Conservation (phyloP, 2,888 invertebrate species). For the Limenitis arthemis region DNA sequence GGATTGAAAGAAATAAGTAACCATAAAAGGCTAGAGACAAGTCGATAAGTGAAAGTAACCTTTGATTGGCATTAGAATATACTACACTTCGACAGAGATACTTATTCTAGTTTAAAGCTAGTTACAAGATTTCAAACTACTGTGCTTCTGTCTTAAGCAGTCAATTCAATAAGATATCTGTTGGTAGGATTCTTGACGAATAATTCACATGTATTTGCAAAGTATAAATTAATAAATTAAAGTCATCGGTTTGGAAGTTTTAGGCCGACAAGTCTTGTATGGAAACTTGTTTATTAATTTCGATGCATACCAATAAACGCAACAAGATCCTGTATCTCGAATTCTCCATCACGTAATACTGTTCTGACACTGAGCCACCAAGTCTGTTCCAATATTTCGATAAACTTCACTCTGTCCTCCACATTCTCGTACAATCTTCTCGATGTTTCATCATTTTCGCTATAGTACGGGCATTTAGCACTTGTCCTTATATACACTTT, state of each 20-base stretch:
- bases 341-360: constrained; percentile 51
- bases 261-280: too few species aligned
- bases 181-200: too few species aligned
- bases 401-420: constrained; percentile 41
- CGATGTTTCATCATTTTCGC: constrained; percentile 55
- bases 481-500: constrained; percentile 66
- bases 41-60: constrained; percentile 5
- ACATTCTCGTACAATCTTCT: constrained; percentile 27
- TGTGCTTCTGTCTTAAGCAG: too few species aligned
- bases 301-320: constrained; percentile 57
- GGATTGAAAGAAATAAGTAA: not conserved
- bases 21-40: not conserved
- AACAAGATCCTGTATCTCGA: constrained; percentile 68
- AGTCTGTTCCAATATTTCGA: constrained; percentile 48
- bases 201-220: too few species aligned
- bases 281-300: not conserved
- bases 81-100: not conserved
- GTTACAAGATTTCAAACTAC: not conserved
- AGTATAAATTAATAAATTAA: too few species aligned
- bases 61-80: constrained; percentile 6
- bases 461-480: constrained; percentile 55
- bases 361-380: constrained; percentile 59
- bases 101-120: constrained; percentile 1
- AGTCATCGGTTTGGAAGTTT: too few species aligned
- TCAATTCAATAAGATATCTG: too few species aligned